Evolutionary conservation across 2,888 invertebrate genomes (phyloP).

Genomic region (Aspidiotus destructor): DNA sequence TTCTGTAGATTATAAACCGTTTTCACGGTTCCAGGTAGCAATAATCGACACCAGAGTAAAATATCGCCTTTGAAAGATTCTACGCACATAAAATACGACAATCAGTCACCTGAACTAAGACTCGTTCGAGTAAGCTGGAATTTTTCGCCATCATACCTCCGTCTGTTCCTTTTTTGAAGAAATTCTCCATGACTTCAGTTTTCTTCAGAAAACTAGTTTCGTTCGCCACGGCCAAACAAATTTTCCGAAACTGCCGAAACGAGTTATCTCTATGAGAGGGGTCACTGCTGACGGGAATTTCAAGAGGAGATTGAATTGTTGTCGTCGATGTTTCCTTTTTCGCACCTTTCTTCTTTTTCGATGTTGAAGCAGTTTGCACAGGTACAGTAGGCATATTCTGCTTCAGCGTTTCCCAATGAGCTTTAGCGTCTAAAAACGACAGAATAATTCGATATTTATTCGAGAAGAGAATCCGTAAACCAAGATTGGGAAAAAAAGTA

Average conservation of each 20-base stretch:
- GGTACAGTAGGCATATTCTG: neutral
- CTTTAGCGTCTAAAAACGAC: constrained; percentile 28
- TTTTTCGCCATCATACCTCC: constrained; percentile 36
- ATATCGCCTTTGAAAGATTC: constrained; percentile 41
- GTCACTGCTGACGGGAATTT: constrained; percentile 9
- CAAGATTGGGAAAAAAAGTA: too few relatives aligned
- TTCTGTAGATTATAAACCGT: constrained; percentile 85
- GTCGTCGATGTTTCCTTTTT: constrained; percentile 4
- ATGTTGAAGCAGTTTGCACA: neutral
- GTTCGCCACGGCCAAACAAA: constrained; percentile 68
- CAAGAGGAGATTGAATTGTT: neutral
- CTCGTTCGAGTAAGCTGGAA: too few relatives aligned
- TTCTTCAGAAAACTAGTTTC: constrained; percentile 73
- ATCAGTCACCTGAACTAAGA: too few relatives aligned
- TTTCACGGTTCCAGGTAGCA: constrained; percentile 73
- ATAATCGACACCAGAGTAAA: constrained; percentile 66
- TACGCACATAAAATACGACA: constrained; percentile 35
- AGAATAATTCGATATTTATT: neutral
- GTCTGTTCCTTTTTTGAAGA: constrained; percentile 51
- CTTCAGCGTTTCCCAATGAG: constrained; percentile 15
- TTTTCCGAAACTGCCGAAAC: constrained; percentile 63
- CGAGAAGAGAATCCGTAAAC: neutral
- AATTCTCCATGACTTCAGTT: constrained; percentile 58
- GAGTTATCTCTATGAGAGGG: constrained; percentile 52
- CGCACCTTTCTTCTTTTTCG: constrained; percentile 13